A percentile compares a stretch with the other conserved stretches of the same genome.
Evolutionary conservation across 1,140 invertebrate species (phyloP).

Genomic region (Leptopilina clavipes): DNA sequence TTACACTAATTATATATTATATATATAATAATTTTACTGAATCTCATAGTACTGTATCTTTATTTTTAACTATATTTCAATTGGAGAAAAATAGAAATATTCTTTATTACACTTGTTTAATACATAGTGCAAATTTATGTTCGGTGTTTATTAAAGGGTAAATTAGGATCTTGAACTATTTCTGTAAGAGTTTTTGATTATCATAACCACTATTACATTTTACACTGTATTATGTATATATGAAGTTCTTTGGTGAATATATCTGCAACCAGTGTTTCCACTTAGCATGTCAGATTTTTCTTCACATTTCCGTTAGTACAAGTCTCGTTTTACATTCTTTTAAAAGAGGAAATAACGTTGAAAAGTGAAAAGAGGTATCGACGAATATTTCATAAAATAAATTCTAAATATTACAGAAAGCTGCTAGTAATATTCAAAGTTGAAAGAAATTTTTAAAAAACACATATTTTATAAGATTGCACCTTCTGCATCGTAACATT

Average conservation of each 20-base stretch:
- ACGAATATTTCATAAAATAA: neutral
- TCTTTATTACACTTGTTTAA: too few species aligned
- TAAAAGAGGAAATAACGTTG: slow-evolving; percentile 6
- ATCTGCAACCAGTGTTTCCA: slow-evolving; percentile 6
- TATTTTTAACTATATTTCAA: too few species aligned
- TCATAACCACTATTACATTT: too few species aligned
- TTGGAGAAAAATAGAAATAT: too few species aligned
- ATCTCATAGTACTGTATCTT: too few species aligned
- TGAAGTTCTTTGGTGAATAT: neutral
- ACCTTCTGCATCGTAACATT: slow-evolving; percentile 6
- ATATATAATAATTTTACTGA: too few species aligned
- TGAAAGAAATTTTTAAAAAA: neutral
- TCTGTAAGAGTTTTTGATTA: too few species aligned
- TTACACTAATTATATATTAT: too few species aligned
- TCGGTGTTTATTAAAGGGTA: too few species aligned
- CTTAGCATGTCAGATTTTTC: slow-evolving; percentile 19
- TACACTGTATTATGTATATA: neutral
- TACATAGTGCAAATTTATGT: too few species aligned
- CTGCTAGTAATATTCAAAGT: neutral
- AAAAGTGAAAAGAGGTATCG: slow-evolving; percentile 3
- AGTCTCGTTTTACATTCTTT: slow-evolving; percentile 15
- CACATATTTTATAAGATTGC: neutral
- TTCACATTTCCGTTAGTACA: slow-evolving; percentile 4
- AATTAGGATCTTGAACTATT: too few species aligned
- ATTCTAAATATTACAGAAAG: neutral